These are phyloP conservation scores for Mesocentrotus franciscanus DNA, from an alignment of 53 echinoderm and acorn worm genomes.

Conservation along the genomic window DNA sequence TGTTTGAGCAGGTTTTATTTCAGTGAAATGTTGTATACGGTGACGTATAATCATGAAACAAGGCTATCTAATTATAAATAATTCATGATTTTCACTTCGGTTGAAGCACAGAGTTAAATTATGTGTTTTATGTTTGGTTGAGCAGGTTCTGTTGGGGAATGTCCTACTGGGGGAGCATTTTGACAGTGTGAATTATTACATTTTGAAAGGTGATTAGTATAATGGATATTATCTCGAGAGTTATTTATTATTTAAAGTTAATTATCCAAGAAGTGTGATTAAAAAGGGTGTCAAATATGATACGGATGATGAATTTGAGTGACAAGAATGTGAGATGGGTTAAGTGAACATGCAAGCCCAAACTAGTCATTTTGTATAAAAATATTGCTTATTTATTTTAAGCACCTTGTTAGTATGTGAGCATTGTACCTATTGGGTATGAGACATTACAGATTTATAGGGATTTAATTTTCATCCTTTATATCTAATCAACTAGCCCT, in stretches of 20 bases:
- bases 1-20: neutral
- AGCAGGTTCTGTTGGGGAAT: neutral
- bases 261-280: neutral
- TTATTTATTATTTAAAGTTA: constrained; percentile 4
- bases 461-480: no score
- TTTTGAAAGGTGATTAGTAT: neutral
- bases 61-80: constrained; percentile 17
- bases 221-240: neutral
- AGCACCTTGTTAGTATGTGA: no score
- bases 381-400: no score
- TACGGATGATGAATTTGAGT: neutral
- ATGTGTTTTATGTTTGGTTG: neutral
- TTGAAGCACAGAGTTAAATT: neutral
- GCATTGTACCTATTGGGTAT: no score
- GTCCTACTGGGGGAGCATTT: neutral
- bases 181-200: neutral
- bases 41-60: neutral
- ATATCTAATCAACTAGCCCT: no score
- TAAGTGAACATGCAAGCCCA: neutral
- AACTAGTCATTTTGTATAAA: neutral
- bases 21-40: neutral
- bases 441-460: no score
- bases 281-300: neutral
- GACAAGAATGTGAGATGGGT: neutral
- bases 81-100: constrained; percentile 28